These are phyloP conservation scores for Heterocephalus glaber DNA, from an alignment of 2,113 vertebrate genomes.

Conservation along the genomic window DNA sequence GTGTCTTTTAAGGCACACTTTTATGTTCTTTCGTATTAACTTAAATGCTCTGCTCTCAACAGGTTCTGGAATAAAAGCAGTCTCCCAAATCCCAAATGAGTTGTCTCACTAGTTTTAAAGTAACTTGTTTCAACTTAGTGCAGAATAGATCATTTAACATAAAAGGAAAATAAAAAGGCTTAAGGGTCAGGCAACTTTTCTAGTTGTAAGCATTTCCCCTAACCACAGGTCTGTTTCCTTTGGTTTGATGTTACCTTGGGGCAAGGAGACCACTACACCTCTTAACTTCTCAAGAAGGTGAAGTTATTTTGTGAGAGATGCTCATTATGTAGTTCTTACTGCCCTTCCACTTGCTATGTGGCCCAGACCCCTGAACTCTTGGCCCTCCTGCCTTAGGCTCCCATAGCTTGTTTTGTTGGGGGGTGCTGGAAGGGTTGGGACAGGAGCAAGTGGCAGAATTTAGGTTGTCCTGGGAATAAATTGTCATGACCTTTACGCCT, in stretches of 20 bases:
- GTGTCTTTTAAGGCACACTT: neutral
- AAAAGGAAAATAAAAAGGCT: slow-evolving; percentile 42
- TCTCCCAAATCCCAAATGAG: slow-evolving; percentile 32
- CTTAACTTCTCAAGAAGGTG: neutral
- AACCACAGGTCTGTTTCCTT: neutral
- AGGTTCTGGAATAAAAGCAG: slow-evolving; percentile 51
- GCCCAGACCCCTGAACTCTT: neutral
- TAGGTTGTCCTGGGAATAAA: neutral
- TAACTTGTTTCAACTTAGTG: slow-evolving; percentile 46
- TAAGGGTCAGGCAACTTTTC: neutral
- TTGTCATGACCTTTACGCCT: neutral
- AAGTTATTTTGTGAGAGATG: neutral
- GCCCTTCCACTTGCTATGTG: neutral
- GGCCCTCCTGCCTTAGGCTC: neutral
- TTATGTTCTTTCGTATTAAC: neutral
- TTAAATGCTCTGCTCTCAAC: slow-evolving; percentile 5
- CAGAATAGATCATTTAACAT: slow-evolving; percentile 24
- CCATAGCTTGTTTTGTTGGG: neutral
- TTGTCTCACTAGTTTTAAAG: slow-evolving; percentile 37
- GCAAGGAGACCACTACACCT: neutral
- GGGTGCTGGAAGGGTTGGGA: neutral
- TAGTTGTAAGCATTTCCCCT: neutral
- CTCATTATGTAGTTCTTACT: neutral
- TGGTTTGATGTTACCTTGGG: neutral
- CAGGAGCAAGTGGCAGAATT: neutral